These are phyloP conservation scores for Aphaenogaster floridana DNA, from an alignment of 1,140 invertebrate genomes.

Conservation along the genomic window DNA sequence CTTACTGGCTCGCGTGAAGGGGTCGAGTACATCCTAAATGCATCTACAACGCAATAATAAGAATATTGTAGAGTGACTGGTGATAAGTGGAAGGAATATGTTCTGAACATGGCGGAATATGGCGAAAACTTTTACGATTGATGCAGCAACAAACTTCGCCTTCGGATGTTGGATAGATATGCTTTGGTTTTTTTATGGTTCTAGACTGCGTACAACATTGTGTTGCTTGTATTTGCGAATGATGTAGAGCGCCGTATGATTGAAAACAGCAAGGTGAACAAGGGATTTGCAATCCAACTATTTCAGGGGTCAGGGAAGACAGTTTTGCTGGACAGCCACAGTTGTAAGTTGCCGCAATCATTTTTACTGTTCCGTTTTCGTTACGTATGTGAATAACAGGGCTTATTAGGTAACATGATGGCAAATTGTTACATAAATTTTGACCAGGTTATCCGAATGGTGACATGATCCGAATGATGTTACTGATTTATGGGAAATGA, in stretches of 20 bases:
- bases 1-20: not conserved
- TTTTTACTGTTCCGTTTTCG: conserved; percentile 45
- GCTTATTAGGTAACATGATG: conserved; percentile 31
- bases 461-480: conserved; percentile 19
- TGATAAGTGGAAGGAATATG: not conserved
- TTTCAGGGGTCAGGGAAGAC: not conserved
- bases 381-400: not conserved
- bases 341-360: conserved; percentile 73
- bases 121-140: not conserved
- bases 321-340: conserved; percentile 71
- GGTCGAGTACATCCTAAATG: not conserved
- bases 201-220: not conserved
- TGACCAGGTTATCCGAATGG: not conserved
- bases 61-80: not conserved
- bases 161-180: no score
- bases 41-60: not conserved
- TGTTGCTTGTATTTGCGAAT: not conserved
- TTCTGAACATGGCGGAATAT: not conserved
- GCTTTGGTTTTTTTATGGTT: not conserved
- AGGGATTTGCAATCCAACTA: not conserved
- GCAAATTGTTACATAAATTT: conserved; percentile 1
- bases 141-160: not conserved
- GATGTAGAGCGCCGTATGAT: not conserved
- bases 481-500: not conserved
- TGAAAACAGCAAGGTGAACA: conserved; percentile 42